A percentile compares a stretch with the other conserved stretches of the same genome.
Conservation (phyloP, 2,888 invertebrate genomes). For the Pseudococcus longispinus region DNA sequence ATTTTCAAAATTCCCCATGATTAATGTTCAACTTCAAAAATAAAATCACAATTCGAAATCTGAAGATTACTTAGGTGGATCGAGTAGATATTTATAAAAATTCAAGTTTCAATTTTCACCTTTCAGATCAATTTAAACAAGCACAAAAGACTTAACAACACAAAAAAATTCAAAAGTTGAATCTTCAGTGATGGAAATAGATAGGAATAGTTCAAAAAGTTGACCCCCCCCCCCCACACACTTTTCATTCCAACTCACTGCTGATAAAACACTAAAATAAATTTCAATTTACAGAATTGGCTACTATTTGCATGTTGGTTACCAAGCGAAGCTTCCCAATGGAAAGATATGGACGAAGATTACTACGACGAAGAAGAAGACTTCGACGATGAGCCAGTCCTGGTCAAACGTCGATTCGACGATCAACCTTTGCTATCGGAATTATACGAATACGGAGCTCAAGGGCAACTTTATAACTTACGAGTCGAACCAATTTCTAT, state of each 20-base stretch:
- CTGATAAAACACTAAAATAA: background rate
- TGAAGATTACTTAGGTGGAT: too few relatives aligned
- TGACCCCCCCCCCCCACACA: too few relatives aligned
- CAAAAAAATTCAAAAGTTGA: too few relatives aligned
- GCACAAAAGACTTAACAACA: too few relatives aligned
- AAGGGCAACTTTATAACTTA: slow-evolving; percentile 52
- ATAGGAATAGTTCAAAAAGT: too few relatives aligned
- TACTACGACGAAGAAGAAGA: slow-evolving; percentile 60
- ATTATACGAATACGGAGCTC: slow-evolving; percentile 58
- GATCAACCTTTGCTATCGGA: slow-evolving; percentile 59
- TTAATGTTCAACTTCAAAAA: too few relatives aligned
- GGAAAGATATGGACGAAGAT: slow-evolving; percentile 60
- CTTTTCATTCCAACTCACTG: background rate
- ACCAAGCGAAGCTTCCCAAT: slow-evolving; percentile 59
- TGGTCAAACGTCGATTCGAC: slow-evolving; percentile 56
- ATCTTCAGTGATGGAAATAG: too few relatives aligned
- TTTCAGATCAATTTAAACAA: too few relatives aligned
- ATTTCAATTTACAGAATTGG: slow-evolving; percentile 59
- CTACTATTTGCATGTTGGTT: slow-evolving; percentile 60
- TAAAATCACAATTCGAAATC: too few relatives aligned
- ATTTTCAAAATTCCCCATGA: too few relatives aligned
- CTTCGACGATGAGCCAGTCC: slow-evolving; percentile 59
- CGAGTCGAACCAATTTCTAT: slow-evolving; percentile 55
- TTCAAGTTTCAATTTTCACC: too few relatives aligned
- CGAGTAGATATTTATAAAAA: too few relatives aligned